phyloP scores from a whole-genome alignment of 2,797 vertebrate species.

The Discoglossus pictus region DNA sequence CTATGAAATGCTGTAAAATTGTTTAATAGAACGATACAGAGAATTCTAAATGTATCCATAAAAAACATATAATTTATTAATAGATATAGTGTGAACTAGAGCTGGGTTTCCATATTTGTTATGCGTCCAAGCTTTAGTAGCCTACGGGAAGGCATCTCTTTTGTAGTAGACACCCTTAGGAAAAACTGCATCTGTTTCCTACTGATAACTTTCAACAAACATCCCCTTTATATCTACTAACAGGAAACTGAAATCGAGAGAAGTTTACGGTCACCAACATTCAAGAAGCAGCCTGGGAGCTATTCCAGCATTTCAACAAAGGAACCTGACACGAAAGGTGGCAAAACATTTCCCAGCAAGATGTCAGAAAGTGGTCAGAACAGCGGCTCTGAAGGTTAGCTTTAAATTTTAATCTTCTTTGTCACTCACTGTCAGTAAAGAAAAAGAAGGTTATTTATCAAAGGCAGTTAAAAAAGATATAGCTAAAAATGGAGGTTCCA shows the following conservation, averaged over 20 bases:
- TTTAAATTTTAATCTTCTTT: slow-evolving; percentile 43
- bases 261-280: slow-evolving; percentile 61
- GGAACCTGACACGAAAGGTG: slow-evolving; percentile 62
- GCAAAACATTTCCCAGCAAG: slow-evolving; percentile 68
- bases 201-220: slow-evolving; percentile 60
- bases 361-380: slow-evolving; percentile 62
- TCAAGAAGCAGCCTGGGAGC: slow-evolving; percentile 60
- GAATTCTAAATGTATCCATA: no score
- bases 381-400: slow-evolving; percentile 66
- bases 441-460: no score
- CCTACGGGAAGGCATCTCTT: slow-evolving; percentile 52
- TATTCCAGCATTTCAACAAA: slow-evolving; percentile 53
- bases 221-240: slow-evolving; percentile 64
- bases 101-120: no score
- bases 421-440: not conserved
- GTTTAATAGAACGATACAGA: no score
- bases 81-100: no score
- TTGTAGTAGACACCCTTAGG: slow-evolving; percentile 11
- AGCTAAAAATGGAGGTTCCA: no score
- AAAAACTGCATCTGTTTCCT: slow-evolving; percentile 56
- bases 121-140: slow-evolving; percentile 22
- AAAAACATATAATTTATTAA: no score
- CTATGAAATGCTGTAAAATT: no score
- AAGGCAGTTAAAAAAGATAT: no score
- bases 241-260: slow-evolving; percentile 69